These are phyloP conservation scores for Drosophila sproati DNA, from an alignment of 1,140 invertebrate genomes.

Conservation along the genomic window DNA sequence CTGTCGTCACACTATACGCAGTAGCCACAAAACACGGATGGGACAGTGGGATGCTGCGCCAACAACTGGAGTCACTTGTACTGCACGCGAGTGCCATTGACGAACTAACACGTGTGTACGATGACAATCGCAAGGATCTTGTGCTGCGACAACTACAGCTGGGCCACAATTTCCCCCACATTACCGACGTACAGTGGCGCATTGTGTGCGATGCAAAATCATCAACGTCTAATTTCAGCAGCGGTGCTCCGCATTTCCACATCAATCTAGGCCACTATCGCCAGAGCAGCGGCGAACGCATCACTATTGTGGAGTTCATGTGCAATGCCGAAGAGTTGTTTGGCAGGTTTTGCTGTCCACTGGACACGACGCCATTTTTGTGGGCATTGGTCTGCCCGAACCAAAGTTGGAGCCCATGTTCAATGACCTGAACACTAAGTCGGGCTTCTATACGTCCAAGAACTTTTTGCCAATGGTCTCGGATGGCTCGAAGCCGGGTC, in stretches of 20 bases:
- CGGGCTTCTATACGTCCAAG: slow-evolving; percentile 98
- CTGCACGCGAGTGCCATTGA: slow-evolving; percentile 57
- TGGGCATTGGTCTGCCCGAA: slow-evolving; percentile 97
- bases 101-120: slow-evolving; percentile 70
- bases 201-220: slow-evolving; percentile 80
- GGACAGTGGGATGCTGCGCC: slow-evolving; percentile 51
- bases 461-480: slow-evolving; percentile 95
- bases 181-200: slow-evolving; percentile 82
- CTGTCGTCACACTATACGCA: slow-evolving; percentile 70
- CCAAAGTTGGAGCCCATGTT: slow-evolving; percentile 94
- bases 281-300: slow-evolving; percentile 67
- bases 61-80: slow-evolving; percentile 55
- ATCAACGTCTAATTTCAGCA: slow-evolving; percentile 68
- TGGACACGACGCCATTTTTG: slow-evolving; percentile 92
- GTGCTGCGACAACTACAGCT: slow-evolving; percentile 70
- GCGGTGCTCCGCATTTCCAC: slow-evolving; percentile 66
- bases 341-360: slow-evolving; percentile 88
- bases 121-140: slow-evolving; percentile 71
- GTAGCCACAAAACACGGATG: slow-evolving; percentile 74
- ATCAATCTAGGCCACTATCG: slow-evolving; percentile 73
- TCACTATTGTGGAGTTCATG: slow-evolving; percentile 72
- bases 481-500: slow-evolving; percentile 94
- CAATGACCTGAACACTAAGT: slow-evolving; percentile 89
- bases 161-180: slow-evolving; percentile 72
- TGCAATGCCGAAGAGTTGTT: slow-evolving; percentile 80